Conservation (phyloP, 2,888 invertebrate genomes). For the Enchytraeus crypticus region DNA sequence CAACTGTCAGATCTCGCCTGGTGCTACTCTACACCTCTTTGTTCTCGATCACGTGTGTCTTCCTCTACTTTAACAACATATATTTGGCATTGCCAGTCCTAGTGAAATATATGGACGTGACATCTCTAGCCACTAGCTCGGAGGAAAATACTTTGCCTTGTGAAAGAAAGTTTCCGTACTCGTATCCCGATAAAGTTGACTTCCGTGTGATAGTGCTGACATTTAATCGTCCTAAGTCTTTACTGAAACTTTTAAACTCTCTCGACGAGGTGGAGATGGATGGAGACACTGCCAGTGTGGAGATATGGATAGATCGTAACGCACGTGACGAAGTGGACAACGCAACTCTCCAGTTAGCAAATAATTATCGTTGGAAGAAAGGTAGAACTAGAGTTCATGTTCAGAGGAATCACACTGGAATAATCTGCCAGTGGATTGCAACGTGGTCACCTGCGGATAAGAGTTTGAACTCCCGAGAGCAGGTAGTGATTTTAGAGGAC, state of each 20-base stretch:
- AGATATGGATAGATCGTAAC: conserved; percentile 27
- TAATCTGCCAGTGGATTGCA: conserved; percentile 29
- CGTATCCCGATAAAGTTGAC: conserved; percentile 14
- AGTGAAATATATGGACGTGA: no score
- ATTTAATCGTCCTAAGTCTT: conserved; percentile 21
- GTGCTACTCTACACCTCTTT: no score
- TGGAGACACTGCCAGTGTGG: conserved; percentile 19
- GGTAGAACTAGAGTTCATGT: conserved; percentile 19
- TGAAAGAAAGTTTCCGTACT: not conserved
- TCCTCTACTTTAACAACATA: no score
- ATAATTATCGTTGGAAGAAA: conserved; percentile 6
- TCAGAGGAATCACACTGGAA: conserved; percentile 25
- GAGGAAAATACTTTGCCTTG: no score
- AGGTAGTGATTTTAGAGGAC: conserved; percentile 37
- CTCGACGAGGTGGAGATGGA: conserved; percentile 21
- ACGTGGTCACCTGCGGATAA: conserved; percentile 30
- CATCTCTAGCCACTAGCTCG: no score
- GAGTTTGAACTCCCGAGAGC: conserved; percentile 26
- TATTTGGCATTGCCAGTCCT: no score
- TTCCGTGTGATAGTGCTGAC: conserved; percentile 26
- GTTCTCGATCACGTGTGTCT: no score
- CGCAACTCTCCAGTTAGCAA: conserved; percentile 13
- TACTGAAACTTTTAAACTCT: conserved; percentile 19
- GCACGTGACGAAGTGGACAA: conserved; percentile 10
- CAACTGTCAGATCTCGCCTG: no score